Conservation (phyloP, 2,113 vertebrate species). For the Daubentonia madagascariensis region DNA sequence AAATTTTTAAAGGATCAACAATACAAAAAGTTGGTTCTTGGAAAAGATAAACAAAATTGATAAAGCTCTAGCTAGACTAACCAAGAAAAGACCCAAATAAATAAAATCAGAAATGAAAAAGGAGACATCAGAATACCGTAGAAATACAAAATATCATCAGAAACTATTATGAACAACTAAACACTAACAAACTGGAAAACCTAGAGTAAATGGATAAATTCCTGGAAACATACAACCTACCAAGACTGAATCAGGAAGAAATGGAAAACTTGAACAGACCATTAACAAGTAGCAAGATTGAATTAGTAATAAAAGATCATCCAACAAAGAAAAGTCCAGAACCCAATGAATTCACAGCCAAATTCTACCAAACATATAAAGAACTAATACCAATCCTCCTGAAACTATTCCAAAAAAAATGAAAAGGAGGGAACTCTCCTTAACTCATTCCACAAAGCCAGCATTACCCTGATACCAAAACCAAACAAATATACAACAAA, state of each 20-base stretch:
- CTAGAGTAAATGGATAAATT: not conserved
- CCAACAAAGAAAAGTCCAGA: not conserved
- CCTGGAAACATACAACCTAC: not conserved
- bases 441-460: no score
- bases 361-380: not conserved
- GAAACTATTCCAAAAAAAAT: no score
- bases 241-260: not conserved
- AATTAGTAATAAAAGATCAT: not conserved
- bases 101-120: not conserved
- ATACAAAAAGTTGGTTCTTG: not conserved
- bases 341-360: not conserved
- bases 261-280: not conserved
- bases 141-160: not conserved
- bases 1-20: not conserved
- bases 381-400: no score
- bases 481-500: no score
- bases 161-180: no score
- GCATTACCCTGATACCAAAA: no score
- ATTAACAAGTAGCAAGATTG: not conserved
- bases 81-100: not conserved
- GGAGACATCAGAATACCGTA: not conserved
- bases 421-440: no score
- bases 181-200: not conserved
- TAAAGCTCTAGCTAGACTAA: not conserved
- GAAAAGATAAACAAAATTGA: not conserved